A percentile compares a stretch with the other conserved stretches of the same genome.
These are phyloP conservation scores for Equus przewalskii DNA, from an alignment of 2,113 vertebrate species.

Conservation along the genomic window DNA sequence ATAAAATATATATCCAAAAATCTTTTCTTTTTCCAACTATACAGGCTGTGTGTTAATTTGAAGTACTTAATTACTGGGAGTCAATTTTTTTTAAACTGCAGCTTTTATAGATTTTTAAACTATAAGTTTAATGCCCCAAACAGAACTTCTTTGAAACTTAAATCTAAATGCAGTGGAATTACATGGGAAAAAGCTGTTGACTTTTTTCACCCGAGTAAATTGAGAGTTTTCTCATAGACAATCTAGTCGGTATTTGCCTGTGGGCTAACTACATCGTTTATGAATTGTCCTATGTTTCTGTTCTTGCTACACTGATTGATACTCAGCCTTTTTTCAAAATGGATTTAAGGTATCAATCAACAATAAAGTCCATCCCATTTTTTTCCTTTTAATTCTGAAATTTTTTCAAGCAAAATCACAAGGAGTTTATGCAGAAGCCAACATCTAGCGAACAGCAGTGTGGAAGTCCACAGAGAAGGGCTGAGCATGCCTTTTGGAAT, in stretches of 20 bases:
- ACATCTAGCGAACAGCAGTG: background rate
- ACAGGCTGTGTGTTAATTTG: conserved; percentile 84
- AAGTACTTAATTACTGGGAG: conserved; percentile 3
- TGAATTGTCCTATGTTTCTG: background rate
- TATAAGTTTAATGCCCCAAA: background rate
- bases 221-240: background rate
- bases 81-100: conserved; percentile 33
- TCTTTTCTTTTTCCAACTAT: conserved; percentile 86
- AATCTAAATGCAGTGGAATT: background rate
- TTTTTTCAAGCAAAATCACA: conserved; percentile 3
- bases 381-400: conserved; percentile 53
- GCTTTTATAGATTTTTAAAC: background rate
- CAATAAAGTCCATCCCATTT: background rate
- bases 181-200: background rate
- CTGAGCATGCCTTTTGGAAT: background rate
- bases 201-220: background rate
- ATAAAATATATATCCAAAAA: conserved; percentile 98
- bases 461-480: background rate
- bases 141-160: conserved; percentile 34
- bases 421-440: conserved; percentile 1
- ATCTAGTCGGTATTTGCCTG: background rate
- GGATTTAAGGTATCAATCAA: background rate
- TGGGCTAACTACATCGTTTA: background rate
- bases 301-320: conserved; percentile 19
- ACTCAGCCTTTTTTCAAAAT: conserved; percentile 26